These are phyloP conservation scores for Petrophora chlorosata DNA, from an alignment of 2,888 invertebrate species.

Conservation along the genomic window DNA sequence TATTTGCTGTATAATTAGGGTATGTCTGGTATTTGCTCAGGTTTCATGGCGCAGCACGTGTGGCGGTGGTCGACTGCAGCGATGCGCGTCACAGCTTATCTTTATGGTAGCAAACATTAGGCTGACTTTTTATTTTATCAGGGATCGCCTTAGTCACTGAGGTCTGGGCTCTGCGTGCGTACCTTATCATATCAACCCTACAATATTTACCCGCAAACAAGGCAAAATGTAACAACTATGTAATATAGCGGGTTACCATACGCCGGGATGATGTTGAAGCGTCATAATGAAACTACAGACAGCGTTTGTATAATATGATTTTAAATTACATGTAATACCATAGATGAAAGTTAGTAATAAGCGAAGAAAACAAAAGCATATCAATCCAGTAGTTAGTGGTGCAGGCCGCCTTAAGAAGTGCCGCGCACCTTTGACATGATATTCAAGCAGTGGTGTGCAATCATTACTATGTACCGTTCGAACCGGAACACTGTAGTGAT, in stretches of 20 bases:
- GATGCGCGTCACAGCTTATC: slow-evolving; percentile 68
- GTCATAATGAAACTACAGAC: not conserved
- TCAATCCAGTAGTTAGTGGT: no score
- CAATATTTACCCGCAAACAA: slow-evolving; percentile 64
- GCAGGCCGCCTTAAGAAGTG: no score
- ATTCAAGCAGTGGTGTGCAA: no score
- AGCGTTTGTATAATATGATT: not conserved
- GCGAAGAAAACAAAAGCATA: no score
- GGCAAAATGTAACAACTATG: slow-evolving; percentile 53
- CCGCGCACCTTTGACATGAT: no score
- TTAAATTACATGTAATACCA: not conserved
- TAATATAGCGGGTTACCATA: slow-evolving; percentile 39
- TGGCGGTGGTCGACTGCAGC: slow-evolving; percentile 65
- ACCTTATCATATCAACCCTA: slow-evolving; percentile 70
- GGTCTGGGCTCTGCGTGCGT: slow-evolving; percentile 58
- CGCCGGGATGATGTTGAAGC: slow-evolving; percentile 6
- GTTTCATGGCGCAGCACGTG: slow-evolving; percentile 57
- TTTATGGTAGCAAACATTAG: slow-evolving; percentile 75
- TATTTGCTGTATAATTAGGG: slow-evolving; percentile 71
- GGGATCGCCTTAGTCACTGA: slow-evolving; percentile 65
- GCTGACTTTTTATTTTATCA: slow-evolving; percentile 72
- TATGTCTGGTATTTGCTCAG: slow-evolving; percentile 60
- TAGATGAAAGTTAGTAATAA: no score
- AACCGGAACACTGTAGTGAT: no score
- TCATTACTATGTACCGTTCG: no score